Percentiles rank a stretch among this genome's conserved stretches.
Conservation (phyloP, 2,888 invertebrate genomes). For the Orthosia cruda region DNA sequence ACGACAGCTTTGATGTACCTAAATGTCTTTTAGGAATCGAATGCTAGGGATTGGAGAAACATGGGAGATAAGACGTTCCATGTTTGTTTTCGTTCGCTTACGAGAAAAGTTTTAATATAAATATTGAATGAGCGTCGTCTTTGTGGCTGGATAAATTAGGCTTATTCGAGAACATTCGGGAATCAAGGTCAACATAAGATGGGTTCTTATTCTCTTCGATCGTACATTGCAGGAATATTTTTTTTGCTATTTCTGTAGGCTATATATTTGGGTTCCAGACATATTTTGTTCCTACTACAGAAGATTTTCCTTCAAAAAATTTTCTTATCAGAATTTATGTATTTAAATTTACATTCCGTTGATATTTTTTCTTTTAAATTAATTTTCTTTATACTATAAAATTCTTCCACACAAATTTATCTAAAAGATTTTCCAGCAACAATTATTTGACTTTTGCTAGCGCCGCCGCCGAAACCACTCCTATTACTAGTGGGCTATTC, state of each 20-base stretch:
- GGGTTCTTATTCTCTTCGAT: constrained; percentile 12
- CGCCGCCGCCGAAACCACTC: background rate
- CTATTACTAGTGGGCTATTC: background rate
- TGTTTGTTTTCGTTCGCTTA: constrained; percentile 26
- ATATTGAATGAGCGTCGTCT: constrained; percentile 42
- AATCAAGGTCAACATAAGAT: constrained; percentile 32
- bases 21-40: constrained; percentile 10
- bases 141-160: constrained; percentile 39
- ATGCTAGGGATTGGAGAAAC: constrained; percentile 19
- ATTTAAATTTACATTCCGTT: no score
- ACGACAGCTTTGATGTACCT: constrained; percentile 37
- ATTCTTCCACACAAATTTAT: background rate
- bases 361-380: no score
- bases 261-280: no score
- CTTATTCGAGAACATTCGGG: constrained; percentile 15
- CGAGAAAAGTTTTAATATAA: constrained; percentile 31
- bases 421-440: background rate
- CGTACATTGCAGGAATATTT: background rate
- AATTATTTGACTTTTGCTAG: background rate
- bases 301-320: no score
- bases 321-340: no score
- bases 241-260: no score
- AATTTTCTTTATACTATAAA: no score
- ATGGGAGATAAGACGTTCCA: constrained; percentile 9
- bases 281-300: no score